A percentile compares a stretch with the other conserved stretches of the same genome.
phyloP scores from a whole-genome alignment of 2,797 vertebrate species.

The Cossypha heuglini region DNA sequence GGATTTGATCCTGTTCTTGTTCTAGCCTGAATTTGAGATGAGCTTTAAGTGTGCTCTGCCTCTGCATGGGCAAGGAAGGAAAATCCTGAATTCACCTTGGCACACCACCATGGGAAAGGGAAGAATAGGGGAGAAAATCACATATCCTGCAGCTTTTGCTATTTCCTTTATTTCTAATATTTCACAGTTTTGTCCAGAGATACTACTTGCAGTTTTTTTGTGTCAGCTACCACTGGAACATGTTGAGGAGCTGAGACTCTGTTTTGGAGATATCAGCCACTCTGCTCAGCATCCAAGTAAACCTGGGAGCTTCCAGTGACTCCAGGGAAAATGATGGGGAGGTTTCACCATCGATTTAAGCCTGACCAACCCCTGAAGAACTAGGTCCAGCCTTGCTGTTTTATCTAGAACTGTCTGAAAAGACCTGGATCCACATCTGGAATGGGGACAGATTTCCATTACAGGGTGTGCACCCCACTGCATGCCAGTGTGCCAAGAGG shows the following conservation, averaged over 20 bases:
- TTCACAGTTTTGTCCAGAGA: neutral
- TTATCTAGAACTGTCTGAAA: neutral
- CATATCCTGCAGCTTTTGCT: neutral
- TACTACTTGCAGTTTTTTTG: neutral
- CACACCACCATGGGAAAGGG: neutral
- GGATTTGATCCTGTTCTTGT: neutral
- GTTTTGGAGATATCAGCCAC: neutral
- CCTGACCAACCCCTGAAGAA: neutral
- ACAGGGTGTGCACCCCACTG: too few species aligned
- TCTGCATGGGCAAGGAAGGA: neutral
- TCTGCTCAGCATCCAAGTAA: neutral
- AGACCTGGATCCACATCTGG: neutral
- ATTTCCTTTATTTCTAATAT: neutral
- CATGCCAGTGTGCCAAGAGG: neutral
- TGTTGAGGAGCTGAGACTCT: neutral
- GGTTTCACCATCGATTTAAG: accelerated
- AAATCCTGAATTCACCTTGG: neutral
- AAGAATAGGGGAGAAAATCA: neutral
- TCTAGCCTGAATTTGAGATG: neutral
- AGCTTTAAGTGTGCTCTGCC: neutral
- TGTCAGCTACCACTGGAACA: neutral
- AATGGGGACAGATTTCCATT: neutral
- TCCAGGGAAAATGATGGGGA: neutral
- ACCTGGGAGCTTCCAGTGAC: neutral
- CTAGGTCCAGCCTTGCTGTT: neutral